These are phyloP conservation scores for Scopus umbretta DNA, from an alignment of 2,113 vertebrate species.

Conservation along the genomic window DNA sequence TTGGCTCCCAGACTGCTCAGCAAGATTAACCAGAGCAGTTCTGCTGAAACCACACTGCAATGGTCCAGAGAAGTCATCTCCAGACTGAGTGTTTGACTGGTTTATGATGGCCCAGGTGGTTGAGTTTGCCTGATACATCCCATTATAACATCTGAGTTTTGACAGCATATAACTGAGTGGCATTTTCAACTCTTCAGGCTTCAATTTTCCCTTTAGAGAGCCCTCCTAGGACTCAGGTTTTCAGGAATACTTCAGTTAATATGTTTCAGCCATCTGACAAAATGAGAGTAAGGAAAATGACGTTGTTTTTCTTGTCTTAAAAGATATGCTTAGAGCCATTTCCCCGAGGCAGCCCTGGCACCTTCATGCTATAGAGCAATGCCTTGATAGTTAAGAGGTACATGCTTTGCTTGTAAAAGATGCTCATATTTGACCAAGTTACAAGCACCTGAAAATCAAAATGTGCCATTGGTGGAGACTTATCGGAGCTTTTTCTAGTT, in stretches of 20 bases:
- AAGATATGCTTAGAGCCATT: not conserved
- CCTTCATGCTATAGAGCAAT: not conserved
- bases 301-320: not conserved
- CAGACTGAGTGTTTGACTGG: not conserved
- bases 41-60: fast-evolving
- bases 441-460: not conserved
- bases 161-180: not conserved
- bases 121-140: not conserved
- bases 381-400: not conserved
- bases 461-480: not conserved
- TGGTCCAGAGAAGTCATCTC: not conserved
- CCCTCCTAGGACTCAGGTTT: not conserved
- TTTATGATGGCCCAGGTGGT: not conserved
- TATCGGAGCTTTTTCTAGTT: not conserved
- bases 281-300: not conserved
- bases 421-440: not conserved
- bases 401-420: not conserved
- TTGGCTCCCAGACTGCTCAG: not conserved
- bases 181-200: not conserved
- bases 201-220: not conserved
- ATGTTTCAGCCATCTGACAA: not conserved
- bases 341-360: not conserved
- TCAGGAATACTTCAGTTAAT: not conserved
- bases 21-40: not conserved
- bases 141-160: not conserved